These are phyloP conservation scores for Knipowitschia caucasica DNA, from an alignment of 2,797 vertebrate species.

Conservation along the genomic window DNA sequence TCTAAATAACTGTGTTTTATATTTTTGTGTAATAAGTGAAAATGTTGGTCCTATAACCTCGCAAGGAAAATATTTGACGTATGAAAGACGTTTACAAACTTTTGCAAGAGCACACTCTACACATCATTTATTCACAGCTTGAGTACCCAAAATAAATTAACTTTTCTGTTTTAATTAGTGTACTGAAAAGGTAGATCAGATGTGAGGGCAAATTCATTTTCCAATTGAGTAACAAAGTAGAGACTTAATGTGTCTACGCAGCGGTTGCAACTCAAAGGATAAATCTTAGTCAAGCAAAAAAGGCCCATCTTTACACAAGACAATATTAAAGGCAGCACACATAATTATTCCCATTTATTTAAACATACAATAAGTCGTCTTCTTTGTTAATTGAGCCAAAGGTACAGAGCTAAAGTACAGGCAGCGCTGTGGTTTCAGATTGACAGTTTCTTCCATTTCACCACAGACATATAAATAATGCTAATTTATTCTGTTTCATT, in stretches of 20 bases:
- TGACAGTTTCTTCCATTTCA: slow-evolving; percentile 24
- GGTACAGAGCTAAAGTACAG: slow-evolving; percentile 32
- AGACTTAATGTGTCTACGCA: neutral
- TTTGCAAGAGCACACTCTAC: too few relatives aligned
- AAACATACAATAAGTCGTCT: too few relatives aligned
- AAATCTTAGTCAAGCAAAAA: slow-evolving; percentile 28
- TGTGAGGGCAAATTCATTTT: neutral
- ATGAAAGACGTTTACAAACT: too few relatives aligned
- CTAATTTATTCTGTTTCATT: slow-evolving; percentile 49
- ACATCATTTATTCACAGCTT: neutral
- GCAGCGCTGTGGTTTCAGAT: slow-evolving; percentile 29
- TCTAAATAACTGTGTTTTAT: too few relatives aligned
- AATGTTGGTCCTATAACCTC: too few relatives aligned
- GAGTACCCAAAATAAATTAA: neutral
- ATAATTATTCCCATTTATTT: too few relatives aligned
- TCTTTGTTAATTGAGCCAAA: slow-evolving; percentile 43
- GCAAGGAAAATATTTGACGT: too few relatives aligned
- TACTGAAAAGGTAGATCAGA: neutral
- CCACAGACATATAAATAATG: slow-evolving; percentile 24
- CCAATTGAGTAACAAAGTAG: neutral
- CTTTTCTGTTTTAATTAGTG: neutral
- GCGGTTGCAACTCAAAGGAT: slow-evolving; percentile 26
- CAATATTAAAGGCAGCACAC: too few relatives aligned
- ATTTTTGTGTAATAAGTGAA: too few relatives aligned
- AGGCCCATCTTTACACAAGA: slow-evolving; percentile 24